Conservation (phyloP, 2,113 vertebrate species). For the Ammodytes marinus region DNA sequence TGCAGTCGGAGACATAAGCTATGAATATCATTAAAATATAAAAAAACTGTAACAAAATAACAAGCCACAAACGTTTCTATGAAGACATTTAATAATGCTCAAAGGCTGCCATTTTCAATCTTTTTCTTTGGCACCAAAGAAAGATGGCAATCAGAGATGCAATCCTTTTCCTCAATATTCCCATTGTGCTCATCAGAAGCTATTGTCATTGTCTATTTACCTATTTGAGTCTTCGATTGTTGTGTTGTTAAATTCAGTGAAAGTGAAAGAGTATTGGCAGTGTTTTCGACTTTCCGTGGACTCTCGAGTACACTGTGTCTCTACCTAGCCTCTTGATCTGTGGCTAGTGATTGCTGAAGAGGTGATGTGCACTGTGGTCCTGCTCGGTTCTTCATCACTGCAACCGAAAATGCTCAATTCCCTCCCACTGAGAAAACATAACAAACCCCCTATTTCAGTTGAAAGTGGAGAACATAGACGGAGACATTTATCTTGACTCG, state of each 20-base stretch:
- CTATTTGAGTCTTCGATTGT: background rate
- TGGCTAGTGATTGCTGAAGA: background rate
- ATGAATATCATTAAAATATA: conserved; percentile 23
- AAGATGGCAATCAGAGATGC: background rate
- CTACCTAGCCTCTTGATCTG: background rate
- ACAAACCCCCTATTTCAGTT: conserved; percentile 20
- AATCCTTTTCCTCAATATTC: background rate
- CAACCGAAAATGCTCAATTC: background rate
- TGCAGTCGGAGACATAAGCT: conserved; percentile 6
- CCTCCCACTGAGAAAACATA: conserved; percentile 23
- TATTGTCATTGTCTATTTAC: background rate
- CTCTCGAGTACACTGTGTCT: background rate
- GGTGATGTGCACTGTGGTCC: background rate
- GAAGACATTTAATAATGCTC: conserved; percentile 16
- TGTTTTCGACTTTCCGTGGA: background rate
- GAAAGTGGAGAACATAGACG: conserved; percentile 20
- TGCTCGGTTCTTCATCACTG: conserved; percentile 12
- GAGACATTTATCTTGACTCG: conserved; percentile 45
- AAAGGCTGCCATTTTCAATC: background rate
- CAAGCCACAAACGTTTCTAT: background rate
- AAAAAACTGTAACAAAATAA: background rate
- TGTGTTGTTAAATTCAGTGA: background rate
- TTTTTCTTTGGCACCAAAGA: background rate
- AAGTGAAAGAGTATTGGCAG: background rate
- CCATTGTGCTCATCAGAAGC: background rate